A percentile compares a stretch with the other conserved stretches of the same genome.
These are phyloP conservation scores for Meriones unguiculatus DNA, from an alignment of 2,113 vertebrate species.

Conservation along the genomic window DNA sequence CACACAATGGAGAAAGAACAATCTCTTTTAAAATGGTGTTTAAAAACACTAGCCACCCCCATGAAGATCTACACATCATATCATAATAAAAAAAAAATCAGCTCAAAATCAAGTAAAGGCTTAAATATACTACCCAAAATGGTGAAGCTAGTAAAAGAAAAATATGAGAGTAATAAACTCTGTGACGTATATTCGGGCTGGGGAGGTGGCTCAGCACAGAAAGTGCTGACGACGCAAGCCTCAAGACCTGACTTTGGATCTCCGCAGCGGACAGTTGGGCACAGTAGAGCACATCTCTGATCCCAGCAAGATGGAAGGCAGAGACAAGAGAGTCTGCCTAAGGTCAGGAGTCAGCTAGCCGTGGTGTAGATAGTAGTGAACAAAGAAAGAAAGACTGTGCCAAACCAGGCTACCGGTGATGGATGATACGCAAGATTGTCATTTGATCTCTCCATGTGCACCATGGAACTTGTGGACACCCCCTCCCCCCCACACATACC, in stretches of 20 bases:
- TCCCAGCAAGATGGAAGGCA: neutral
- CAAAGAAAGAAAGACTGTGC: neutral
- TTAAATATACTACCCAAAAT: neutral
- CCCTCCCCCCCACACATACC: neutral
- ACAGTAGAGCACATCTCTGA: neutral
- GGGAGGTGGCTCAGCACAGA: neutral
- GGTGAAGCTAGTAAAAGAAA: neutral
- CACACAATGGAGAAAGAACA: neutral
- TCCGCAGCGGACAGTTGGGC: too few species aligned
- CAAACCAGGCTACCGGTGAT: neutral
- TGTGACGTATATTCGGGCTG: neutral
- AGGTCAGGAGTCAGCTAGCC: too few species aligned
- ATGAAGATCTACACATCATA: neutral
- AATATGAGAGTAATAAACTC: neutral
- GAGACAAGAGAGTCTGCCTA: neutral
- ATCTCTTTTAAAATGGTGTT: neutral
- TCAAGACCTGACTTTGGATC: neutral
- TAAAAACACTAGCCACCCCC: neutral
- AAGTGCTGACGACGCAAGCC: neutral
- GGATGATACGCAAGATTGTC: neutral
- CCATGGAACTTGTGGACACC: neutral
- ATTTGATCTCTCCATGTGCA: neutral
- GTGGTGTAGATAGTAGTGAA: neutral
- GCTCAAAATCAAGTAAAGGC: neutral
- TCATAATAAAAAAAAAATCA: neutral